A percentile compares a stretch with the other conserved stretches of the same genome.
Evolutionary conservation across 2,113 vertebrate genomes (phyloP).

Genomic region (Spizaetus ornatus): DNA sequence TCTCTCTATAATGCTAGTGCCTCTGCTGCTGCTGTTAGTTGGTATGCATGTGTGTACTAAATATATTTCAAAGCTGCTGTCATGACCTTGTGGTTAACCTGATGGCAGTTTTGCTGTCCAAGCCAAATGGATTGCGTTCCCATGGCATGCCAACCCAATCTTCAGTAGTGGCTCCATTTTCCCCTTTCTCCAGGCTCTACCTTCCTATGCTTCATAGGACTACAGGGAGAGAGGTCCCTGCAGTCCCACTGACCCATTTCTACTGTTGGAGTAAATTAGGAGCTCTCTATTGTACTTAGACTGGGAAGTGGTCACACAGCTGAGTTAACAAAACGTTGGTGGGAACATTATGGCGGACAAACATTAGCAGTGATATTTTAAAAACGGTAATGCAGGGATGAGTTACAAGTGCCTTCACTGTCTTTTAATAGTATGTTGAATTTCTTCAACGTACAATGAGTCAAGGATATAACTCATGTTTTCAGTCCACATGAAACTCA

Average conservation of each 20-base stretch:
- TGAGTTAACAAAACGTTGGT: not conserved
- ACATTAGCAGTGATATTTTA: not conserved
- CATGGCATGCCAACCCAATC: not conserved
- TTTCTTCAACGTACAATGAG: not conserved
- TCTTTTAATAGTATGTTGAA: not conserved
- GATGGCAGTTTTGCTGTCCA: not conserved
- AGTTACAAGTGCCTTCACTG: not conserved
- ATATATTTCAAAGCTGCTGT: not conserved
- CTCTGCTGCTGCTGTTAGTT: not conserved
- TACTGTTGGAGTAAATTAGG: not conserved
- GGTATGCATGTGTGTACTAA: not conserved
- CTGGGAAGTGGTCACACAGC: not conserved
- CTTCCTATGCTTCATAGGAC: not conserved
- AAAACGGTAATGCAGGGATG: not conserved
- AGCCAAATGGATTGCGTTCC: not conserved
- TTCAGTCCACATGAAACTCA: not conserved
- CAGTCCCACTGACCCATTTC: not conserved
- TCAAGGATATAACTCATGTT: not conserved
- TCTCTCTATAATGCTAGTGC: not conserved
- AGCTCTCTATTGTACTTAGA: not conserved
- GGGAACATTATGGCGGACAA: not conserved
- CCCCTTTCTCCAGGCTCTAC: not conserved
- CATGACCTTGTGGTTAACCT: not conserved
- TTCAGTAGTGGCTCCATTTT: not conserved
- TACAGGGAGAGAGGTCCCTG: not conserved